Percentiles rank a stretch among this genome's conserved stretches.
Conservation (phyloP, 2,797 vertebrate genomes). For the Sebastes itinus region DNA sequence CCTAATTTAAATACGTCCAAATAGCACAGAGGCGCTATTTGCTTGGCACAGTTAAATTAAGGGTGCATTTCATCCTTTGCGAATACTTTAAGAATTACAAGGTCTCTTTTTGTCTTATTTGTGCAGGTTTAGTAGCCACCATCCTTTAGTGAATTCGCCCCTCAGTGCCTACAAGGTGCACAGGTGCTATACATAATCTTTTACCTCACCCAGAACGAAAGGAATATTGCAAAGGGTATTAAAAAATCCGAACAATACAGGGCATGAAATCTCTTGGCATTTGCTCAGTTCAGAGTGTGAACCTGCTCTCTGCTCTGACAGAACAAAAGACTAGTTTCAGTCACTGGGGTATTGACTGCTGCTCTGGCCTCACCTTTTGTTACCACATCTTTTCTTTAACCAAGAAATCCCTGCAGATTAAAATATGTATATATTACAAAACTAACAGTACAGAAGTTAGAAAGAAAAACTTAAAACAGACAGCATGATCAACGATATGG, state of each 20-base stretch:
- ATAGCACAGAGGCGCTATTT: background rate
- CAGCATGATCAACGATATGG: background rate
- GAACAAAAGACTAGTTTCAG: slow-evolving; percentile 6
- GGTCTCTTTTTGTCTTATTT: background rate
- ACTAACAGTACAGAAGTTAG: background rate
- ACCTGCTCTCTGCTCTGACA: background rate
- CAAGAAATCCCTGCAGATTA: background rate
- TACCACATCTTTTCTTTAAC: background rate
- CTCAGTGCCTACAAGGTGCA: background rate
- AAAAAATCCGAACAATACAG: background rate
- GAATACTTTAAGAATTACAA: background rate
- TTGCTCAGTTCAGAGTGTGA: background rate
- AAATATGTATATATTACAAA: background rate
- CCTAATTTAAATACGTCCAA: background rate
- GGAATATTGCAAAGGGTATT: background rate
- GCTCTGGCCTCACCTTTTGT: background rate
- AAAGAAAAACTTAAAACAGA: background rate
- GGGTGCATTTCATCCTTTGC: background rate
- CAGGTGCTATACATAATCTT: background rate
- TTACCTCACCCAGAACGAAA: background rate
- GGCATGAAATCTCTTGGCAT: background rate
- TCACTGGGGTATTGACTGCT: background rate
- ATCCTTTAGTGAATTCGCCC: background rate
- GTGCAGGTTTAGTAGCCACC: background rate
- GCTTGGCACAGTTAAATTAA: background rate